Conservation (phyloP, 1,140 invertebrate species). For the Drosophila sechellia region DNA sequence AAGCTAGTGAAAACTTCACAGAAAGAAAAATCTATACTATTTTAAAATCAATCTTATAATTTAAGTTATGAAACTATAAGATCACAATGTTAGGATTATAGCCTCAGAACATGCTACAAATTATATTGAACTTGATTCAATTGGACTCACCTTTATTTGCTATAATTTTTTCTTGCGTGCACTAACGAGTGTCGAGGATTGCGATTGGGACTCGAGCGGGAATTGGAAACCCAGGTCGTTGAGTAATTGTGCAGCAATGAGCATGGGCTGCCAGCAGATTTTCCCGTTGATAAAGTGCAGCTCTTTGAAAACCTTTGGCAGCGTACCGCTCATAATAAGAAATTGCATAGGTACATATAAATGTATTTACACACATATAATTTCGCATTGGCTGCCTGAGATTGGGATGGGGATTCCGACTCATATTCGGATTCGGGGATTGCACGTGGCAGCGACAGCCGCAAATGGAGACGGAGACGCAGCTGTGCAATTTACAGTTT, state of each 20-base stretch:
- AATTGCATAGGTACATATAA: slow-evolving; percentile 56
- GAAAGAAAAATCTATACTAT: background rate
- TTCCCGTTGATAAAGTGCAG: slow-evolving; percentile 76
- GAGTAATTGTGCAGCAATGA: slow-evolving; percentile 81
- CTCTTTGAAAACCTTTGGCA: slow-evolving; percentile 64
- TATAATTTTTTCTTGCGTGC: background rate
- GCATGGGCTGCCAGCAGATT: slow-evolving; percentile 72
- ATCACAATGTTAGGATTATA: background rate
- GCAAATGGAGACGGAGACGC: slow-evolving; percentile 52
- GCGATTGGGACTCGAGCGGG: slow-evolving; percentile 46
- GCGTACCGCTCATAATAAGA: slow-evolving; percentile 70
- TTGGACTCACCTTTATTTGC: background rate
- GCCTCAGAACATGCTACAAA: background rate
- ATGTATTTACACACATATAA: slow-evolving; percentile 44
- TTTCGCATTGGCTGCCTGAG: slow-evolving; percentile 53
- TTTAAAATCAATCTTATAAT: background rate
- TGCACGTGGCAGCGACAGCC: slow-evolving; percentile 70
- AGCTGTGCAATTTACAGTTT: slow-evolving; percentile 79
- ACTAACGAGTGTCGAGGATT: slow-evolving; percentile 61
- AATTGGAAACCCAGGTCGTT: slow-evolving; percentile 71
- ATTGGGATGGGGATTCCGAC: slow-evolving; percentile 22
- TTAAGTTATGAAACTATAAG: background rate
- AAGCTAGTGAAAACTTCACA: slow-evolving; percentile 20
- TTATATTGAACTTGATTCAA: too few species aligned
- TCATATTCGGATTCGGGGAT: slow-evolving; percentile 27